Evolutionary conservation across 2,888 invertebrate genomes (phyloP), one percentile per base, ranked within the genome.

Genomic region (Sarcophaga rosellei): DNA sequence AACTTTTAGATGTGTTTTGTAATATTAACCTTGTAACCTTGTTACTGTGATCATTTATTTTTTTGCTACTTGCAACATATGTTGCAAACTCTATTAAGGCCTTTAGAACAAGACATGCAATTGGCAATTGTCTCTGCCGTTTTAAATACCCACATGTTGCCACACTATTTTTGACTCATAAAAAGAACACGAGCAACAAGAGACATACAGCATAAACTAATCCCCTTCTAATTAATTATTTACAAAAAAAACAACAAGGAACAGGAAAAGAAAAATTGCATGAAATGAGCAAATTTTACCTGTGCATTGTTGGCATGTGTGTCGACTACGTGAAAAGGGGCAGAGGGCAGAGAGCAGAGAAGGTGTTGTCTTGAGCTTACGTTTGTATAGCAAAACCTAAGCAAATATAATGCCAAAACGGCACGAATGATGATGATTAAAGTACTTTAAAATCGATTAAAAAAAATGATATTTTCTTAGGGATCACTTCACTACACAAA

Each of bases 361-460:
- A 45, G 59, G 57, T 20, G 35, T 1, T 35, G 35, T 35, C 35
- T 10, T 35, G 35, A 10, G 35, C 35, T 35, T 35, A 35, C 8
- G 35, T 35, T 35, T 35, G 35, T 35, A 2, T 35, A 35, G 8
- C 35, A 35, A 35, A 35, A 35, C 35, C 35, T 35, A 35, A 35
- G 17, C 53, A 53, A 53, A 53, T 53, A 53, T 53, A 53, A 53
- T 53, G 17, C 17, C 12, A 53, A 53, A 53, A 53, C 15, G 1
- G 12, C 53, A 17, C 17, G 17, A 53, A 53, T 15, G 4, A 53
- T 12, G 12, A 53, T 53, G 17, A 15, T 12, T 25, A 45, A 69
- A 74, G 76, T 74, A 85, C 62, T 88, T 87, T 86, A 81, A 91
- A 92, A 91, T 92, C 91, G 92, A 91, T 91, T 92, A 91, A 23